A percentile compares a stretch with the other conserved stretches of the same genome.
These are phyloP conservation scores for Oncopodura yosiiana DNA, from an alignment of 1,140 invertebrate genomes.

Conservation along the genomic window DNA sequence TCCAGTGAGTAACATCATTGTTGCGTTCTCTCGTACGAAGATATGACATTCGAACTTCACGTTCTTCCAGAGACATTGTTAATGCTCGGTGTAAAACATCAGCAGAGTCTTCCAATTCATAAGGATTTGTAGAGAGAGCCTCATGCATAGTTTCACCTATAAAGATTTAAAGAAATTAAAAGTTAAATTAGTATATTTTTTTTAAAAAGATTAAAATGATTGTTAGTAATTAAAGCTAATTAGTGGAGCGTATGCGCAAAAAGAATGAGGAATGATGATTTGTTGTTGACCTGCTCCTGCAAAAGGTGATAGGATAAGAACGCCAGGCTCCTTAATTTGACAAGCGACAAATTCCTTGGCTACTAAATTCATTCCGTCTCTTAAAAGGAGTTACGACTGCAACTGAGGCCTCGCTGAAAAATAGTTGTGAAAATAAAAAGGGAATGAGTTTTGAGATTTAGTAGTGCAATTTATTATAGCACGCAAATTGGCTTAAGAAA, in stretches of 20 bases:
- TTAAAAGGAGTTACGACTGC: constrained; percentile 72
- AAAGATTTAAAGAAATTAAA: not conserved
- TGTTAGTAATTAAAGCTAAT: not conserved
- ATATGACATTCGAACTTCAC: constrained; percentile 74
- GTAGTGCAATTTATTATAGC: too few species aligned
- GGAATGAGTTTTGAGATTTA: too few species aligned
- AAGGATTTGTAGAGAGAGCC: constrained; percentile 77
- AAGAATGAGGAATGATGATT: too few species aligned
- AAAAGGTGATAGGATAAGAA: constrained; percentile 79
- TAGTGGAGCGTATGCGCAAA: not conserved
- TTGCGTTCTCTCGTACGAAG: constrained; percentile 65
- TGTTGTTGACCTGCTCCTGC: constrained; percentile 64
- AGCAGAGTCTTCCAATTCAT: constrained; percentile 75
- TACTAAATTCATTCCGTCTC: constrained; percentile 88
- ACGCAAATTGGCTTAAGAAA: too few species aligned
- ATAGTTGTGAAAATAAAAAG: too few species aligned
- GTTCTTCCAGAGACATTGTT: constrained; percentile 81
- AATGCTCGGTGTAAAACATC: constrained; percentile 76
- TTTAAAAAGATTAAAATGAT: too few species aligned
- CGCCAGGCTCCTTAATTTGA: constrained; percentile 75
- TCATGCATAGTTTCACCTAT: constrained; percentile 76
- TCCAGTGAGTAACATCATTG: constrained; percentile 81
- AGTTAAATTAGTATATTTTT: too few species aligned
- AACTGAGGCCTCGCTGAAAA: constrained; percentile 67
- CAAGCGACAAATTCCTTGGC: constrained; percentile 89